These are phyloP conservation scores for Caenorhabditis brenneri DNA, from an alignment of 1,140 invertebrate species.

Conservation along the genomic window DNA sequence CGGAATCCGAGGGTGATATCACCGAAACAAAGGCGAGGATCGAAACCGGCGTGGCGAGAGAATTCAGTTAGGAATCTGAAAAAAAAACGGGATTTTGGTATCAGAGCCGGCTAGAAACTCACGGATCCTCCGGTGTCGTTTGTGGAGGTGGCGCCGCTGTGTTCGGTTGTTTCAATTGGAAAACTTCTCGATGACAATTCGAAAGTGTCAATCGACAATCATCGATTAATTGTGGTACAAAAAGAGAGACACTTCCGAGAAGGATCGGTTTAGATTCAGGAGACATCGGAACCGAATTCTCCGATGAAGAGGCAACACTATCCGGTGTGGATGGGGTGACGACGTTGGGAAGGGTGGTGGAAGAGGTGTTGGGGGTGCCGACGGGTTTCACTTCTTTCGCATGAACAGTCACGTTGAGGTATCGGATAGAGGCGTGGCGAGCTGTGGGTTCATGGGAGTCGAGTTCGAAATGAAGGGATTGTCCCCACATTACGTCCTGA, in stretches of 20 bases:
- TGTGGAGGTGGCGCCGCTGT: not conserved
- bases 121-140: not conserved
- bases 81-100: not conserved
- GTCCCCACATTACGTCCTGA: constrained; percentile 65
- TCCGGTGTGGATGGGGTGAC: not conserved
- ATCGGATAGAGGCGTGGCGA: constrained; percentile 38
- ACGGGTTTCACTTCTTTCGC: constrained; percentile 47
- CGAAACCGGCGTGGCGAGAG: constrained; percentile 82
- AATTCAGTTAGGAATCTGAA: constrained; percentile 70
- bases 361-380: constrained; percentile 17
- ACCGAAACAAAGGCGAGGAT: constrained; percentile 85
- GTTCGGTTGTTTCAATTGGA: constrained; percentile 61
- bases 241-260: constrained; percentile 66
- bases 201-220: constrained; percentile 65
- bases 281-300: not conserved
- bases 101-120: not conserved
- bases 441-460: constrained; percentile 20
- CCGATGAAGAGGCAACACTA: not conserved
- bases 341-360: not conserved
- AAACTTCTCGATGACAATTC: constrained; percentile 66
- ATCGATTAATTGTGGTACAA: constrained; percentile 64
- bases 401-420: constrained; percentile 64
- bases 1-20: constrained; percentile 85
- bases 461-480: constrained; percentile 66
- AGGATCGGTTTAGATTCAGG: constrained; percentile 54